A percentile compares a stretch with the other conserved stretches of the same genome.
phyloP scores from a whole-genome alignment of 1,140 invertebrate genomes.

The Dreissena rostriformis region DNA sequence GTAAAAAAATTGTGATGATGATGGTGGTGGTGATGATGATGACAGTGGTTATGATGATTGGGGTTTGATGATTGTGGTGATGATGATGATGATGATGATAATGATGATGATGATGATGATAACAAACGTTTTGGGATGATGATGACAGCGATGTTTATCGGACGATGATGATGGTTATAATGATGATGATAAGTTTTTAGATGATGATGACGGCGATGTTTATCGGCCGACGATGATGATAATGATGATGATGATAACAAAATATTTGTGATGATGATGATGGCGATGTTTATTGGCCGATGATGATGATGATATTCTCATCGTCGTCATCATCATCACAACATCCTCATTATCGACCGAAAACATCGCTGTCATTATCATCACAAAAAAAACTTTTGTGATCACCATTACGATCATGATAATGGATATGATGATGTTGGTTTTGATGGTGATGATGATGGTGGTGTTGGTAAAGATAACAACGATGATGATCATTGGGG shows the following conservation, averaged over 20 bases:
- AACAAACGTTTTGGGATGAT: slow-evolving; percentile 26
- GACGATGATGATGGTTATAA: slow-evolving; percentile 12
- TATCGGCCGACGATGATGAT: slow-evolving; percentile 4
- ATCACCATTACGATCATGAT: not conserved
- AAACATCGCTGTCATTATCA: not conserved
- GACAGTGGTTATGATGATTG: slow-evolving; percentile 5
- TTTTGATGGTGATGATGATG: not conserved
- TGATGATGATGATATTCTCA: not conserved
- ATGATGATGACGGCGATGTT: slow-evolving; percentile 5
- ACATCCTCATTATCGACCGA: not conserved
- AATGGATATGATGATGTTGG: not conserved
- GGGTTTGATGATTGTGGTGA: slow-evolving; percentile 7
- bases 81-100: slow-evolving; percentile 29
- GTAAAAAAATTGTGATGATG: slow-evolving; percentile 11
- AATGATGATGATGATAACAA: slow-evolving; percentile 7
- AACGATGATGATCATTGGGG: not conserved
- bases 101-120: slow-evolving; percentile 29
- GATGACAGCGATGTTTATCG: slow-evolving; percentile 28
- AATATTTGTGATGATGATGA: slow-evolving; percentile 7
- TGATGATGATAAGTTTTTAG: slow-evolving; percentile 3
- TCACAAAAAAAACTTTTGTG: not conserved
- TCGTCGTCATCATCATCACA: not conserved
- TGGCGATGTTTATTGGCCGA: slow-evolving; percentile 4
- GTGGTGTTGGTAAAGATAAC: not conserved
- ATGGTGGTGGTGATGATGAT: slow-evolving; percentile 23